A percentile compares a stretch with the other conserved stretches of the same genome.
Evolutionary conservation across 2,888 invertebrate species (phyloP).

Genomic region (Cryptophagus acutangulus): DNA sequence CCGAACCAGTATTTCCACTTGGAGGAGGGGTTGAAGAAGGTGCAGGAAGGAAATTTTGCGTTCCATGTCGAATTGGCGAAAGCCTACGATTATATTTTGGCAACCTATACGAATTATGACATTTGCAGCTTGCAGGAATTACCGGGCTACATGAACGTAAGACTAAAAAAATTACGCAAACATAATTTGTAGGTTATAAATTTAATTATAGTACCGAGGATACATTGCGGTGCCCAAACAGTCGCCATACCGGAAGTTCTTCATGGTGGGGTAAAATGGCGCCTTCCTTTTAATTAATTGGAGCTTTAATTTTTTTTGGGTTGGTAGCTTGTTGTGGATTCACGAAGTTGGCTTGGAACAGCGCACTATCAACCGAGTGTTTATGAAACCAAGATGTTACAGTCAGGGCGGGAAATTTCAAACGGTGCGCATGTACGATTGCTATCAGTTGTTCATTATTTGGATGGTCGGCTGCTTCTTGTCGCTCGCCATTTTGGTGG

Average conservation of each 20-base stretch:
- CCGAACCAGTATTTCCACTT: slow-evolving; percentile 41
- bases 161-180: background rate
- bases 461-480: slow-evolving; percentile 31
- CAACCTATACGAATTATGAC: slow-evolving; percentile 49
- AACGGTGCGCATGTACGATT: slow-evolving; percentile 35
- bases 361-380: slow-evolving; percentile 26
- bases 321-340: slow-evolving; percentile 29
- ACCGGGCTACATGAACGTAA: slow-evolving; percentile 32
- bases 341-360: slow-evolving; percentile 31
- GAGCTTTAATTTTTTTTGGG: background rate
- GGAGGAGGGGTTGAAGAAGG: slow-evolving; percentile 41
- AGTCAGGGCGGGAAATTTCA: slow-evolving; percentile 34
- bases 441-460: slow-evolving; percentile 31
- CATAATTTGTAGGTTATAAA: slow-evolving; percentile 4
- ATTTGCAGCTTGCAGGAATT: slow-evolving; percentile 51
- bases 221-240: slow-evolving; percentile 31
- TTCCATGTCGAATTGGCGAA: slow-evolving; percentile 45
- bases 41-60: slow-evolving; percentile 45
- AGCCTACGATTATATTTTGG: slow-evolving; percentile 46
- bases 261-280: slow-evolving; percentile 35
- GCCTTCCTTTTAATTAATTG: slow-evolving; percentile 8
- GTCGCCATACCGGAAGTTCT: slow-evolving; percentile 34
- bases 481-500: too few relatives aligned
- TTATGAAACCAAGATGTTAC: slow-evolving; percentile 33
- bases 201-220: slow-evolving; percentile 23